A percentile compares a stretch with the other conserved stretches of the same genome.
These are phyloP conservation scores for Gracilinanus agilis DNA, from an alignment of 2,113 vertebrate species.

Conservation along the genomic window DNA sequence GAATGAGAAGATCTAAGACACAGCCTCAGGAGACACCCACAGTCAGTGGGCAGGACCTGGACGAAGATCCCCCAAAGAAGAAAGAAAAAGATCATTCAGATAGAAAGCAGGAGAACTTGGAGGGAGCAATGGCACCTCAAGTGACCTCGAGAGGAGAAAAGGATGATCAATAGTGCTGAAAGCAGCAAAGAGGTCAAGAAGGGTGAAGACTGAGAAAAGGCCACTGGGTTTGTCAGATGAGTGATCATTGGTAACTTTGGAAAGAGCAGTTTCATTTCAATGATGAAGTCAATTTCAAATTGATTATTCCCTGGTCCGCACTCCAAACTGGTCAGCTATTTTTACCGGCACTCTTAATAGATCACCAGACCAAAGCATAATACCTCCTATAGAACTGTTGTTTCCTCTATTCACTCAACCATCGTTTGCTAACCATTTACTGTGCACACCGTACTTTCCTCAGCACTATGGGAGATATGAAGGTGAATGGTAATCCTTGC, in stretches of 20 bases:
- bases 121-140: background rate
- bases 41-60: background rate
- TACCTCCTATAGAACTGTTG: background rate
- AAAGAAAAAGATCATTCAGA: background rate
- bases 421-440: background rate
- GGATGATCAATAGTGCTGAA: background rate
- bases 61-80: background rate
- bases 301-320: background rate
- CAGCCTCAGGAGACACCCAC: background rate
- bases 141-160: background rate
- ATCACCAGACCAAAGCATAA: background rate
- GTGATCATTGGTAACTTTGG: background rate
- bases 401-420: background rate
- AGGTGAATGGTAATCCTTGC: background rate
- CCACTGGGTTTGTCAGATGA: background rate
- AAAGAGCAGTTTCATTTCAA: background rate
- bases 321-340: background rate
- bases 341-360: background rate
- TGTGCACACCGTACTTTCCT: background rate
- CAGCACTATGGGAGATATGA: background rate
- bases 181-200: background rate
- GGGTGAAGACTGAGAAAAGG: background rate
- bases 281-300: background rate
- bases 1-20: background rate
- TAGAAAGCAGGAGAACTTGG: accelerated